Evolutionary conservation across 1,140 invertebrate genomes (phyloP).

Genomic region (Drosophila hydei): DNA sequence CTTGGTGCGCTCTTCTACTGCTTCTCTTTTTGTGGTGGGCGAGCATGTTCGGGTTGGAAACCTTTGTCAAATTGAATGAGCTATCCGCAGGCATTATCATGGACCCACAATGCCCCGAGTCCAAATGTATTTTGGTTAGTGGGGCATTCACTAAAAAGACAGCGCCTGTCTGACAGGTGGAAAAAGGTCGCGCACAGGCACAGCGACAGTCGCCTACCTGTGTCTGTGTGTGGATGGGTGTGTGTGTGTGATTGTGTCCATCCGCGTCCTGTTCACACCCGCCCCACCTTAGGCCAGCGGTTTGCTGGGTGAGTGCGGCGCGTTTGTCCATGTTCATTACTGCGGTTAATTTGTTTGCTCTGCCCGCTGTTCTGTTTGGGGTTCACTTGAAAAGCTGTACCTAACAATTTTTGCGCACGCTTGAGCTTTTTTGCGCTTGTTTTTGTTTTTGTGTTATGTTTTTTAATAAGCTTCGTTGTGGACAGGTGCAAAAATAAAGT

Average conservation of each 20-base stretch:
- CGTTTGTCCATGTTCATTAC: conserved; percentile 77
- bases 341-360: conserved; percentile 79
- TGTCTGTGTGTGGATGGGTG: neutral
- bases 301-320: conserved; percentile 31
- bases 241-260: conserved; percentile 11
- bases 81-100: neutral
- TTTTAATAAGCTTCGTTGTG: conserved; percentile 70
- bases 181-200: conserved; percentile 51
- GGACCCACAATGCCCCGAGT: neutral
- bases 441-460: conserved; percentile 38
- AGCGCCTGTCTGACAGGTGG: conserved; percentile 36
- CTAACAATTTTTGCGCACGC: conserved; percentile 41
- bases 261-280: conserved; percentile 11
- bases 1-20: neutral
- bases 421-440: conserved; percentile 13
- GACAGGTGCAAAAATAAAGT: conserved; percentile 72
- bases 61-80: conserved; percentile 13
- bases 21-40: neutral
- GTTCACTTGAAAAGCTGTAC: conserved; percentile 49
- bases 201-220: neutral
- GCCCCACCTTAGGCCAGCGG: neutral
- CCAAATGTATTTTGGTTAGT: conserved; percentile 5
- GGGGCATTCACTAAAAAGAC: conserved; percentile 19
- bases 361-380: conserved; percentile 50
- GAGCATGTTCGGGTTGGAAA: neutral